Conservation (phyloP, 2,113 vertebrate species). For the Baryphthengus martii region DNA sequence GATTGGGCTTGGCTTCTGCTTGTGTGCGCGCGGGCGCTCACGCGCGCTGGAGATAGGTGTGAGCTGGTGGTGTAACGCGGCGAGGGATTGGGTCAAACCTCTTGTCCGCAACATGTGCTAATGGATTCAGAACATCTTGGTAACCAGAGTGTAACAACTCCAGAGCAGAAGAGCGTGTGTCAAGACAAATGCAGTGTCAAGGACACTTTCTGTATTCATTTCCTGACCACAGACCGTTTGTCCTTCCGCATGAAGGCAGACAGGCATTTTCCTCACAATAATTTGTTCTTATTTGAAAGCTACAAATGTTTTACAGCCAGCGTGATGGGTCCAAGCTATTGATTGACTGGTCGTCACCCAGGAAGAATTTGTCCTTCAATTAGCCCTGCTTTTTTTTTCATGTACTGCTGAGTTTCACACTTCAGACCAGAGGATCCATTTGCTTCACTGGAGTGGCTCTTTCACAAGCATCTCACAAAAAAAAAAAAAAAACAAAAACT, state of each 20-base stretch:
- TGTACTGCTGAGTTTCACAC: not conserved
- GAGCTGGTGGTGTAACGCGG: not conserved
- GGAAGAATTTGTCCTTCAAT: constrained; percentile 22
- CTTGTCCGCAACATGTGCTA: not conserved
- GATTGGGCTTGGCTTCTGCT: constrained; percentile 11
- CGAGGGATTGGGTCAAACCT: not conserved
- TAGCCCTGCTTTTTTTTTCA: not conserved
- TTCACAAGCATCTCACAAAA: not conserved
- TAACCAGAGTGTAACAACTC: not conserved
- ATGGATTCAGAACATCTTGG: constrained; percentile 23
- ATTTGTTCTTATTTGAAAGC: not conserved
- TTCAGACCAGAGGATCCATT: not conserved
- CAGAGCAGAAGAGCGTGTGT: not conserved
- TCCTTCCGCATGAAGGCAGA: not conserved
- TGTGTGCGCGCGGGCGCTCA: not conserved
- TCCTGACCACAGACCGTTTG: not conserved
- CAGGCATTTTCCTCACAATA: not conserved
- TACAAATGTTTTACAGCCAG: not conserved
- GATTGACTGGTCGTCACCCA: not conserved
- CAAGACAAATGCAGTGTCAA: not conserved
- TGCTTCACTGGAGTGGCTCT: not conserved
- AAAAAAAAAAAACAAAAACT: constrained; percentile 11
- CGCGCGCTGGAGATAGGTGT: not conserved
- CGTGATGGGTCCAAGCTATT: not conserved
- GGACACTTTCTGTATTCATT: not conserved